Conservation (phyloP, 2,888 invertebrate genomes). For the Dysmachus trigonus region DNA sequence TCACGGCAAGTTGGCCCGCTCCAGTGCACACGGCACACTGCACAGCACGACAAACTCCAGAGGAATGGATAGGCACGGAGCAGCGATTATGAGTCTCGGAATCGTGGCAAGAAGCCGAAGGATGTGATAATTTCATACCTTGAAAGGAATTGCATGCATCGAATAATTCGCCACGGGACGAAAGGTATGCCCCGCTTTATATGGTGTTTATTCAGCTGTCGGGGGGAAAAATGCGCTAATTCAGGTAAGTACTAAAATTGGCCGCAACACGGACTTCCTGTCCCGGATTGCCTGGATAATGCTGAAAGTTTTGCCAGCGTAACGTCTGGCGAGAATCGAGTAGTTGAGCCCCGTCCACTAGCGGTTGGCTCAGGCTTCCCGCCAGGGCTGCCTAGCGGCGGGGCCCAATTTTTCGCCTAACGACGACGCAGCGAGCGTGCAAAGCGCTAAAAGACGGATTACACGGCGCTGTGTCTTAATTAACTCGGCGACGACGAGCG, state of each 20-base stretch:
- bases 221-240: conserved; percentile 29
- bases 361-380: neutral
- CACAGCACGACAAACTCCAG: conserved; percentile 31
- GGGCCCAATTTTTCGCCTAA: neutral
- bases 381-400: too few species aligned
- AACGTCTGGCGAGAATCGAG: conserved; percentile 10
- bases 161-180: conserved; percentile 41
- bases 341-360: neutral
- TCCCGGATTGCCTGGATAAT: neutral
- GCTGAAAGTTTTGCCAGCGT: neutral
- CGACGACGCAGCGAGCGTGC: neutral
- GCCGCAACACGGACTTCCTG: conserved; percentile 32
- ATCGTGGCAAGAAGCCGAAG: conserved; percentile 42
- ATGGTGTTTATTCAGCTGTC: conserved; percentile 30
- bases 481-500: neutral
- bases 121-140: conserved; percentile 43
- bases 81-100: conserved; percentile 38
- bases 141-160: conserved; percentile 42
- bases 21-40: conserved; percentile 5
- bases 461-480: conserved; percentile 42
- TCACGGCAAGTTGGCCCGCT: conserved; percentile 29
- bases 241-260: conserved; percentile 33
- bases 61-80: conserved; percentile 38
- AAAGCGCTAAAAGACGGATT: conserved; percentile 35
- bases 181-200: conserved; percentile 36